phyloP scores from a whole-genome alignment of 64 coral and sea anemone genomes.

The Astreopora myriophthalma region DNA sequence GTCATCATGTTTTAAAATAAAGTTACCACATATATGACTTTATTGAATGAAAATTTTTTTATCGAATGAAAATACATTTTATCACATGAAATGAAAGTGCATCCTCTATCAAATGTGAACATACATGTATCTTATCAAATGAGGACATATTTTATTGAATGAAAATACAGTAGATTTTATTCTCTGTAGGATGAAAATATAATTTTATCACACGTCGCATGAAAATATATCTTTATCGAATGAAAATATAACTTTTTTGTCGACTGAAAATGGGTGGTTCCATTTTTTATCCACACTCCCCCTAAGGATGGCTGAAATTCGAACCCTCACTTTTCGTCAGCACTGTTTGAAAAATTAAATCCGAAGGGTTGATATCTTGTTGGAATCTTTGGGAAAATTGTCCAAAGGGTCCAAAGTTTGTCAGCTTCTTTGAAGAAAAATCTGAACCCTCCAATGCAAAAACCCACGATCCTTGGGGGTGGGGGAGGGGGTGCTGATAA shows the following conservation, averaged over 20 bases:
- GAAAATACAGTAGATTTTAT: no score
- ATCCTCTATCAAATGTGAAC: background rate
- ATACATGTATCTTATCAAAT: background rate
- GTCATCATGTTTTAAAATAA: no score
- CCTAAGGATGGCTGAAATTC: no score
- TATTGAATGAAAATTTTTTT: no score
- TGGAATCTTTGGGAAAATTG: background rate
- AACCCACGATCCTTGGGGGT: background rate
- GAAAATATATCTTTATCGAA: background rate
- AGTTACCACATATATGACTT: no score
- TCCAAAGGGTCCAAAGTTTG: background rate
- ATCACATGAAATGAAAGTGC: background rate
- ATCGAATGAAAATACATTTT: background rate
- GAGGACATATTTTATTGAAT: background rate
- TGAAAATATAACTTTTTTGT: no score
- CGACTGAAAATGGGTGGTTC: no score
- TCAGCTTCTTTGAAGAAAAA: background rate
- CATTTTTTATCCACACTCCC: background rate
- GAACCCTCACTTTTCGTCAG: background rate
- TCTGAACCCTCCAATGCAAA: background rate
- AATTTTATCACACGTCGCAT: no score
- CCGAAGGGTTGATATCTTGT: background rate
- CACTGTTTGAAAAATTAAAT: background rate
- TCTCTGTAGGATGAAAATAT: no score
- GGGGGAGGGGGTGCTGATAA: no score